Base-by-base conservation (phyloP, 2,797 vertebrate genomes). In the Numenius phaeopus region DNA sequence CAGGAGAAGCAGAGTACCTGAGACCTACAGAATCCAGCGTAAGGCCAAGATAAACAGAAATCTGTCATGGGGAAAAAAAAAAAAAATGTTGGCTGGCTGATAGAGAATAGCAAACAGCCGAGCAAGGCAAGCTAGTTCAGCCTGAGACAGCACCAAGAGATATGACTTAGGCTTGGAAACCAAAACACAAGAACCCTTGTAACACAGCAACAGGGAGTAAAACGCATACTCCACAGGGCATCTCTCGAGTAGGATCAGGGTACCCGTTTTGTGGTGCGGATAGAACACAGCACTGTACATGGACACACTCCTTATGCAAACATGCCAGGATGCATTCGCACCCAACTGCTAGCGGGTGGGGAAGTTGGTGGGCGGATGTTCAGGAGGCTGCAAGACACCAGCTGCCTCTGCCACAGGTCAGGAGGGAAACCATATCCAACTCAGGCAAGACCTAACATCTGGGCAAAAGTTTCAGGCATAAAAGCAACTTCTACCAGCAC, bases 311-410 rank as follows among this genome's bases (percentile, higher is more conserved):
- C 30, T 44, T 16, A 8, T 6, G 26, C 18, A 44, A 66, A 42
- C 2, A 1, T 62, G 27, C 24, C 42, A 44, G 18, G 30, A 75
- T 16, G 30, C 30, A 57, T 50, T 50, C 30, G 57, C 44, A 52
- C 6, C 7, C 58, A 75, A 3, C 29, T 32, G 17, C 49, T 64
- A 52, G 50, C 0, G 0, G 5, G 6, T 9, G 7, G n/a, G 19
- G 8, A 75, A 71, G 21, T 1, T 32, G 9, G 50, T 47, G 40
- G 40, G 47, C 15, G 52, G 61, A 22, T 12, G 4, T 11, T 50
- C 1, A 2, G 57, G 37, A 70, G 30, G 49, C 10, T n/a, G 58
- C 34, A 83, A 40, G 49, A 59, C 29, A 72, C 16, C 34, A 24
- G 39, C 62, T 67, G 34, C 64, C 54, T 37, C 34, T 4, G 9